A percentile compares a stretch with the other conserved stretches of the same genome.
Conservation (phyloP, 2,888 invertebrate species). For the Leptura quadrifasciata region DNA sequence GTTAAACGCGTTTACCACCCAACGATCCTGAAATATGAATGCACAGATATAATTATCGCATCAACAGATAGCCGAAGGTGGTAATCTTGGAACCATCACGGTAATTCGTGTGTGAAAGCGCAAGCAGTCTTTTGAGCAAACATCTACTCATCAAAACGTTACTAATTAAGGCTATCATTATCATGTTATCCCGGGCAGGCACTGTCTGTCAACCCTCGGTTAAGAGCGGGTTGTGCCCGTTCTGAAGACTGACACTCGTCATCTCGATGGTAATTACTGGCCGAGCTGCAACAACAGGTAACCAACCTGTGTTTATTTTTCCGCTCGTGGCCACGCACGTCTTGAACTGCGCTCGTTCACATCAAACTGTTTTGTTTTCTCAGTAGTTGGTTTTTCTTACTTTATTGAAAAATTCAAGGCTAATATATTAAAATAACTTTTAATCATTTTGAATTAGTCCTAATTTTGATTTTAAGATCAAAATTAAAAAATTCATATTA, state of each 20-base stretch:
- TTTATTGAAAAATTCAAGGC: background rate
- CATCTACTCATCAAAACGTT: conserved; percentile 70
- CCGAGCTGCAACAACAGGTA: conserved; percentile 66
- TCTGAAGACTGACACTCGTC: conserved; percentile 66
- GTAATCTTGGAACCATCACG: conserved; percentile 41
- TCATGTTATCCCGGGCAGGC: conserved; percentile 68
- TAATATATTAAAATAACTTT: too few relatives aligned
- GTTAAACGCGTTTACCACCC: conserved; percentile 37
- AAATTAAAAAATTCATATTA: too few relatives aligned
- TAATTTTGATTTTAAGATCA: too few relatives aligned
- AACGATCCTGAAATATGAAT: conserved; percentile 37
- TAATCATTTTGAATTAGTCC: too few relatives aligned
- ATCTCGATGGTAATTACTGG: conserved; percentile 68
- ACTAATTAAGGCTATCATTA: conserved; percentile 73
- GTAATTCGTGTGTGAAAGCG: conserved; percentile 53
- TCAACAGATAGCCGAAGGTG: conserved; percentile 44
- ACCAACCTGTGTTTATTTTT: conserved; percentile 65
- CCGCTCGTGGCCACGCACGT: conserved; percentile 58
- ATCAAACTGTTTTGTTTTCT: conserved; percentile 8
- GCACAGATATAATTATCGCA: conserved; percentile 38
- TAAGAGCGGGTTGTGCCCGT: conserved; percentile 59
- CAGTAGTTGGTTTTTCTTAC: background rate
- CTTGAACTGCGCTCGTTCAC: conserved; percentile 30
- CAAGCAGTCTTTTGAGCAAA: conserved; percentile 70
- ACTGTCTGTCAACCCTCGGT: conserved; percentile 66